These are phyloP conservation scores for Python bivittatus DNA, from an alignment of 2,113 vertebrate species.

Conservation along the genomic window DNA sequence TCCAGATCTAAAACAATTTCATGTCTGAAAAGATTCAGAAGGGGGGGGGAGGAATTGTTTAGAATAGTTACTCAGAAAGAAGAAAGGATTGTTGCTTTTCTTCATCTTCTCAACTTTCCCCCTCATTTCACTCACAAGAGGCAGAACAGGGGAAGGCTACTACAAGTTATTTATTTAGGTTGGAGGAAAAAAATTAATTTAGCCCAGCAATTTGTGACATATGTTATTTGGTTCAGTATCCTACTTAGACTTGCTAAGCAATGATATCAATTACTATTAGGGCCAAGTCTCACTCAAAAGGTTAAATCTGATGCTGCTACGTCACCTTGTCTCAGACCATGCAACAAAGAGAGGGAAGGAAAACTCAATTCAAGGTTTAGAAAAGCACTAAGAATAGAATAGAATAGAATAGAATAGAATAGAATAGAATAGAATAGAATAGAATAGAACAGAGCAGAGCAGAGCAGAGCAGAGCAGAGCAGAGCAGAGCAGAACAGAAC, in stretches of 20 bases:
- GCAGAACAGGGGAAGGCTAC: conserved; percentile 10
- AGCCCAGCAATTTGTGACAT: conserved; percentile 43
- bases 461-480: no score
- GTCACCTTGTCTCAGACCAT: background rate
- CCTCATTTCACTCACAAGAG: background rate
- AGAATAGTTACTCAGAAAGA: background rate
- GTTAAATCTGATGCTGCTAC: conserved; percentile 15
- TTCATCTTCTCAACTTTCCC: background rate
- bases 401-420: no score
- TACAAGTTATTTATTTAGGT: conserved; percentile 6
- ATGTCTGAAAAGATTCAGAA: conserved; percentile 38
- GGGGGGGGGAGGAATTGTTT: background rate
- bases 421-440: no score
- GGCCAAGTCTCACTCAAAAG: conserved; percentile 6
- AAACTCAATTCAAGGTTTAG: conserved; percentile 17
- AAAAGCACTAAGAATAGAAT: conserved; percentile 14
- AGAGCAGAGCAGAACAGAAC: no score
- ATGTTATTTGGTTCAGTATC: conserved; percentile 54
- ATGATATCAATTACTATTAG: conserved; percentile 49
- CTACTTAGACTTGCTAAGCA: conserved; percentile 57
- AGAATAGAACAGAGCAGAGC: no score
- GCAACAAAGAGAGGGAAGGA: background rate
- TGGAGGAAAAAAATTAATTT: conserved; percentile 32
- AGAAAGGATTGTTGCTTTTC: background rate
- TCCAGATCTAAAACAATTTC: conserved; percentile 27